phyloP scores from a whole-genome alignment of 2,888 invertebrate genomes.

The Hedychridium roseum region DNA sequence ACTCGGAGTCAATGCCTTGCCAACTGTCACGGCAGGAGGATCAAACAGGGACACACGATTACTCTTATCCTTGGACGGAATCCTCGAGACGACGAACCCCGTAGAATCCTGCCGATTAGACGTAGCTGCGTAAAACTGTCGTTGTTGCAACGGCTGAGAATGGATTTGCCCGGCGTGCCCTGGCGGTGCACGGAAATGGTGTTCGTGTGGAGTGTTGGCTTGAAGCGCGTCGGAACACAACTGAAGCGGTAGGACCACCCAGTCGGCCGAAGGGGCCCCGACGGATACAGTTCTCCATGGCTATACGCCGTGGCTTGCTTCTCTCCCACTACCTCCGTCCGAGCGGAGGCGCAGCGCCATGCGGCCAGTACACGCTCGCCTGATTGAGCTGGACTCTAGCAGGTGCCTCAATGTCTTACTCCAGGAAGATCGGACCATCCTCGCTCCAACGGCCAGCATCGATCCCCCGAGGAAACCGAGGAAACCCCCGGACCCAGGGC shows the following conservation, averaged over 20 bases:
- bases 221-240: slow-evolving; percentile 63
- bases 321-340: slow-evolving; percentile 57
- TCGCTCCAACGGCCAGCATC: no score
- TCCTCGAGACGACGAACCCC: no score
- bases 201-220: slow-evolving; percentile 55
- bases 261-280: slow-evolving; percentile 59
- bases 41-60: no score
- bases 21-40: no score
- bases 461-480: no score
- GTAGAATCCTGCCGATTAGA: no score
- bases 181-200: slow-evolving; percentile 41
- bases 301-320: slow-evolving; percentile 48
- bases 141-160: background rate
- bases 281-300: slow-evolving; percentile 58
- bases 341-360: no score
- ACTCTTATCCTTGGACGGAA: no score
- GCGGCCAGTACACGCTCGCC: slow-evolving; percentile 42
- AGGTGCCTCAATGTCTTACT: slow-evolving; percentile 64
- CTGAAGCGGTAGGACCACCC: slow-evolving; percentile 64
- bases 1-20: no score
- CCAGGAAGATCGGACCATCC: slow-evolving; percentile 57
- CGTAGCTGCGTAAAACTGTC: background rate
- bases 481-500: no score
- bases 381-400: slow-evolving; percentile 59
- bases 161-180: background rate